Conservation (phyloP, 2,888 invertebrate species). For the Dolomedes plantarius region DNA sequence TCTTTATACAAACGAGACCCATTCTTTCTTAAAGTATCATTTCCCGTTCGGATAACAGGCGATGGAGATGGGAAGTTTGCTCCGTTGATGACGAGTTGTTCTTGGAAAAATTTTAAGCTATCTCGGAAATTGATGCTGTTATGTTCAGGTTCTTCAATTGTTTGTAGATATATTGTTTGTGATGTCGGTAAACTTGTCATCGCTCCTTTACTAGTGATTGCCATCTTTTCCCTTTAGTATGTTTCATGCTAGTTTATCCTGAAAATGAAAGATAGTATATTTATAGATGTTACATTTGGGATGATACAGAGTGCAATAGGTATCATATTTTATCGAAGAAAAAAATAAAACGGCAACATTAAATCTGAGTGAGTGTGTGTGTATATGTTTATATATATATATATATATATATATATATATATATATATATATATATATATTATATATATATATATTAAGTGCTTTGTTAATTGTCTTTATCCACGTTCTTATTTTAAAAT, state of each 20-base stretch:
- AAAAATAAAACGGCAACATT: too few species aligned
- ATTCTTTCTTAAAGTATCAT: not conserved
- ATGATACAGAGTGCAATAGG: too few species aligned
- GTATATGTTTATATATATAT: too few species aligned
- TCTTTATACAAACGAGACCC: not conserved
- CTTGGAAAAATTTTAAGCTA: conserved; percentile 57
- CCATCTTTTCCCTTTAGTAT: not conserved
- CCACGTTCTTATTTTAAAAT: too few species aligned
- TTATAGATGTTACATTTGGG: too few species aligned
- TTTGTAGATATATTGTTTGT: not conserved
- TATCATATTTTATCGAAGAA: too few species aligned
- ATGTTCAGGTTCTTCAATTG: conserved; percentile 33
- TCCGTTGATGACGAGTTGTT: conserved; percentile 37
- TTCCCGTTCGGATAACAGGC: not conserved
- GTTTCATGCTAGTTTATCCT: not conserved
- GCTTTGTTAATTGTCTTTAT: too few species aligned
- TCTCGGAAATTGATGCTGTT: conserved; percentile 53
- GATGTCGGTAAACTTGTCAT: conserved; percentile 9
- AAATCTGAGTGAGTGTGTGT: too few species aligned
- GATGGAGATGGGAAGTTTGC: conserved; percentile 20
- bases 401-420: too few species aligned
- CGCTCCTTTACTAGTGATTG: conserved; percentile 20
- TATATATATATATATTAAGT: too few species aligned
- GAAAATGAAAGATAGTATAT: not conserved
- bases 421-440: too few species aligned